Conservation (phyloP, 2,797 vertebrate genomes). For the Danionella dracula region DNA sequence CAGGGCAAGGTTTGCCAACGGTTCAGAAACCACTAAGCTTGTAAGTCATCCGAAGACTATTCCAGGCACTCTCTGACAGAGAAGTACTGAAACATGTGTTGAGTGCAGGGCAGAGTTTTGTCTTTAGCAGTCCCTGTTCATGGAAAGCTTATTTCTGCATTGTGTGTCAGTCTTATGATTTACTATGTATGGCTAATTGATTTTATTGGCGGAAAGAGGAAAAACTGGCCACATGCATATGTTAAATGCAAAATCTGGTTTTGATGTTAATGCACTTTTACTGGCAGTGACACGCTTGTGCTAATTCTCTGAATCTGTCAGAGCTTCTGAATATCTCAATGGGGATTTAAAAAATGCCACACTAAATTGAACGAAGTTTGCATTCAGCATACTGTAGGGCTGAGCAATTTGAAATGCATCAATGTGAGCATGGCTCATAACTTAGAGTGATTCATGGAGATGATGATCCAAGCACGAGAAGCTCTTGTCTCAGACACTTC, state of each 20-base stretch:
- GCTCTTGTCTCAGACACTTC: slow-evolving; percentile 35
- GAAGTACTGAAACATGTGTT: slow-evolving; percentile 27
- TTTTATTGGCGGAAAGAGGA: slow-evolving; percentile 51
- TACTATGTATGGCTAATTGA: slow-evolving; percentile 50
- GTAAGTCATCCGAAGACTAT: slow-evolving; percentile 8
- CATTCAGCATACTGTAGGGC: slow-evolving; percentile 14
- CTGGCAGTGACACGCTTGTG: slow-evolving; percentile 12
- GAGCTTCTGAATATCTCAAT: slow-evolving; percentile 1
- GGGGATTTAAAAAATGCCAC: slow-evolving; percentile 25
- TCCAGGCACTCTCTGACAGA: slow-evolving; percentile 19
- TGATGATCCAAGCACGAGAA: slow-evolving; percentile 31
- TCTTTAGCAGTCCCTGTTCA: slow-evolving; percentile 16
- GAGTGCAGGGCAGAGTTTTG: slow-evolving; percentile 22
- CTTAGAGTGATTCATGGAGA: slow-evolving; percentile 25
- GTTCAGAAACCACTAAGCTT: slow-evolving; percentile 5
- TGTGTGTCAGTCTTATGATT: slow-evolving; percentile 38
- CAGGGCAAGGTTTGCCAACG: slow-evolving; percentile 8
- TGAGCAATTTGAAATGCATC: slow-evolving; percentile 12
- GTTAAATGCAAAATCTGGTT: slow-evolving; percentile 40
- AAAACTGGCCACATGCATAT: slow-evolving; percentile 39
- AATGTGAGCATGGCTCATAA: slow-evolving; percentile 23
- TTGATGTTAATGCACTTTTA: slow-evolving; percentile 19
- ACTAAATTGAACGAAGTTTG: slow-evolving; percentile 23
- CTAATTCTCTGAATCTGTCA: slow-evolving; percentile 13
- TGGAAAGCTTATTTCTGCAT: slow-evolving; percentile 31